These are phyloP conservation scores for Oreochromis niloticus DNA, from an alignment of 2,113 vertebrate species.

Conservation along the genomic window DNA sequence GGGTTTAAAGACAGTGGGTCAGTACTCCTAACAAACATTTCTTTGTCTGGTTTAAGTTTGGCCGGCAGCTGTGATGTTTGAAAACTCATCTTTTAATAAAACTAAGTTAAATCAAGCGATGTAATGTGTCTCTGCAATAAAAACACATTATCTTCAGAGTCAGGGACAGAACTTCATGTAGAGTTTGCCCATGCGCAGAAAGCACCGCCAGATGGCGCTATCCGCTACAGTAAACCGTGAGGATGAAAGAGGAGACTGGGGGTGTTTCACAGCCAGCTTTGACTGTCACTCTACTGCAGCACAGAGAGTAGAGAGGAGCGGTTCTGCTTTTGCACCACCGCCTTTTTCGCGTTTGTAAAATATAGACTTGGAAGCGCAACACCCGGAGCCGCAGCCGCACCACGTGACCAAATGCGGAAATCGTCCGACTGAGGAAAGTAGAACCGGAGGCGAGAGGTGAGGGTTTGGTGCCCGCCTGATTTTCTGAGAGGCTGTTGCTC, in stretches of 20 bases:
- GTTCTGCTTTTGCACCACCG: not conserved
- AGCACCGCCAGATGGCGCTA: not conserved
- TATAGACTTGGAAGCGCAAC: not conserved
- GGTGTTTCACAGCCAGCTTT: not conserved
- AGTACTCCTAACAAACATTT: not conserved
- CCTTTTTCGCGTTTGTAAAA: not conserved
- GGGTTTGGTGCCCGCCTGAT: not conserved
- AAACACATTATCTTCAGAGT: not conserved
- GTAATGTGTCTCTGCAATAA: not conserved
- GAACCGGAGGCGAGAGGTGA: not conserved
- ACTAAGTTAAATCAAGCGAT: not conserved
- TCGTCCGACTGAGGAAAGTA: not conserved
- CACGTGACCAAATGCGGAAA: slow-evolving; percentile 62
- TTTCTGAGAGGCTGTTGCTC: not conserved
- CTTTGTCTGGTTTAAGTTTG: not conserved
- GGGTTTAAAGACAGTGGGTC: not conserved
- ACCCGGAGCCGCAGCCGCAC: not conserved
- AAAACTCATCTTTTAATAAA: not conserved
- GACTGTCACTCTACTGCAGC: not conserved
- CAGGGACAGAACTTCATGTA: not conserved
- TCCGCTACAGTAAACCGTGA: not conserved
- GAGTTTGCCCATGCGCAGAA: not conserved
- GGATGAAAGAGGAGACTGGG: not conserved
- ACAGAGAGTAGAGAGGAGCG: not conserved
- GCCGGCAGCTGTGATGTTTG: not conserved